Conservation (phyloP, 2,888 invertebrate species). For the Ephialtes manifestator region DNA sequence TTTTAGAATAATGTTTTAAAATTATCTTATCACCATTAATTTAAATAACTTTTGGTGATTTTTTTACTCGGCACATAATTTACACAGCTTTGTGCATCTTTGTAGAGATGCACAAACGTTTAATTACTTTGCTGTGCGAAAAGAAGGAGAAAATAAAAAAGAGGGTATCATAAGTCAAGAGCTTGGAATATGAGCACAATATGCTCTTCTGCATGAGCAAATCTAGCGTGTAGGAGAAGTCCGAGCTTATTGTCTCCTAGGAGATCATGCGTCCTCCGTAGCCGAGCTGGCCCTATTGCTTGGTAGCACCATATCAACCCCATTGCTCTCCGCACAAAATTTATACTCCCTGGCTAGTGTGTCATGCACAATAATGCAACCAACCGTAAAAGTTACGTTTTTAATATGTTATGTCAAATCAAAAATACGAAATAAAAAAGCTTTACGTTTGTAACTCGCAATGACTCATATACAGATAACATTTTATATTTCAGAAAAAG, state of each 20-base stretch:
- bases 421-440: neutral
- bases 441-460: neutral
- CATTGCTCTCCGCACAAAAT: slow-evolving; percentile 3
- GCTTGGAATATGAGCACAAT: slow-evolving; percentile 3
- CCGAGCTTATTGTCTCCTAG: slow-evolving; percentile 21
- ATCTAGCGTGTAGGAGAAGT: slow-evolving; percentile 2
- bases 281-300: neutral
- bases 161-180: neutral
- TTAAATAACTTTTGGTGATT: neutral
- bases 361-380: neutral
- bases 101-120: neutral
- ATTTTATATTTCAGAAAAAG: neutral
- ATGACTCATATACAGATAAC: neutral
- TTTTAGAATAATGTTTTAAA: neutral
- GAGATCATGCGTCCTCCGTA: neutral
- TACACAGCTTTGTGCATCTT: neutral
- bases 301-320: neutral
- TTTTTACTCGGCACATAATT: neutral
- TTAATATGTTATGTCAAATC: neutral
- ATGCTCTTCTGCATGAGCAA: slow-evolving; percentile 4
- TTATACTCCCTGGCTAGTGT: neutral
- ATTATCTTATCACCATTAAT: neutral
- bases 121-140: slow-evolving; percentile 37
- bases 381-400: neutral
- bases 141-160: slow-evolving; percentile 21